phyloP scores from a whole-genome alignment of 2,797 vertebrate species.

The Eremophila alpestris region DNA sequence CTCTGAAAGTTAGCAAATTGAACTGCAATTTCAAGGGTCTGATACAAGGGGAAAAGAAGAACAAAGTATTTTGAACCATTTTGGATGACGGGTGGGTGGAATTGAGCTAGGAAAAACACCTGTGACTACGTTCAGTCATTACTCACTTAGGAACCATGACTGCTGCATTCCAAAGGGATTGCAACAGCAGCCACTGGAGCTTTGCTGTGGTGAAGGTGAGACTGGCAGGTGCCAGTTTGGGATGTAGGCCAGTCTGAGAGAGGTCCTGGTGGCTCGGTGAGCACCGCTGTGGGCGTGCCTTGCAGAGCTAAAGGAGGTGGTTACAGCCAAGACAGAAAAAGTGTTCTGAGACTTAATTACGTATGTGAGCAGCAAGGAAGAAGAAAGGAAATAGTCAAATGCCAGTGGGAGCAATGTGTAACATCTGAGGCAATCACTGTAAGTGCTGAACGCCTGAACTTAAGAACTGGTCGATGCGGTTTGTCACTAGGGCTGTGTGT shows the following conservation, averaged over 20 bases:
- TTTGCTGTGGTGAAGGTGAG: slow-evolving; percentile 22
- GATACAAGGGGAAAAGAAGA: background rate
- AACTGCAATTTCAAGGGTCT: background rate
- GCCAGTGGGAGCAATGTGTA: slow-evolving; percentile 31
- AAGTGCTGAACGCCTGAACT: slow-evolving; percentile 9
- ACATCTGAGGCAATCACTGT: slow-evolving; percentile 42
- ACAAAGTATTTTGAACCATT: background rate
- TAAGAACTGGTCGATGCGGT: slow-evolving; percentile 63
- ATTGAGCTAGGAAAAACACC: slow-evolving; percentile 20
- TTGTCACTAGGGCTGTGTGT: slow-evolving; percentile 45
- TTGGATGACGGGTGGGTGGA: background rate
- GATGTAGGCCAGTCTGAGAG: slow-evolving; percentile 21
- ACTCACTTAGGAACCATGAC: slow-evolving; percentile 50
- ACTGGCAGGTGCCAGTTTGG: background rate
- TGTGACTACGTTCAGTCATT: background rate
- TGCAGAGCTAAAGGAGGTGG: background rate
- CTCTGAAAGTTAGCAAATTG: background rate
- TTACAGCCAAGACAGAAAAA: slow-evolving; percentile 40
- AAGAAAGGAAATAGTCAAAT: slow-evolving; percentile 46
- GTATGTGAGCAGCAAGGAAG: slow-evolving; percentile 11
- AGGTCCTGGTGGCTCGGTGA: background rate
- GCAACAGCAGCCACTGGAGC: slow-evolving; percentile 8
- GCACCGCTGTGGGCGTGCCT: background rate
- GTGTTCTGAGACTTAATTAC: slow-evolving; percentile 22
- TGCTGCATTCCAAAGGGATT: slow-evolving; percentile 46